Conservation (phyloP, 2,888 invertebrate species). For the Drymonia ruficornis region DNA sequence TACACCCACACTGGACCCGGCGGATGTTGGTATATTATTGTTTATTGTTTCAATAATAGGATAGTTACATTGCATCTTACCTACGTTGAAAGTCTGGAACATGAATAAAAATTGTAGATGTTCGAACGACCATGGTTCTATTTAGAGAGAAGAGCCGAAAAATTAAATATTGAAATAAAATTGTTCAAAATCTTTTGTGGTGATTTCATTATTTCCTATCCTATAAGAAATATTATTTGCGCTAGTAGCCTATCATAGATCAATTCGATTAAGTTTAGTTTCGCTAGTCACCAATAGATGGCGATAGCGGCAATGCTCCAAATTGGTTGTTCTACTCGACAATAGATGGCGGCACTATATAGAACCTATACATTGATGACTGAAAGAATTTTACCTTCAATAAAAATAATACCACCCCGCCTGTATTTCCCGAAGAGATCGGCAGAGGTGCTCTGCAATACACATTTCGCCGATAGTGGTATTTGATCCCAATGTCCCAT, state of each 20-base stretch:
- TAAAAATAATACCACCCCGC: too few species aligned
- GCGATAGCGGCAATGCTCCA: constrained; percentile 2
- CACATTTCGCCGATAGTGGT: too few species aligned
- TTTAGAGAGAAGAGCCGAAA: neutral
- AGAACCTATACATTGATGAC: neutral
- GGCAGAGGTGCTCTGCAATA: too few species aligned
- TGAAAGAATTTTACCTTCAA: too few species aligned
- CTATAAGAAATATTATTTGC: neutral
- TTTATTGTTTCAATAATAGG: constrained; percentile 38
- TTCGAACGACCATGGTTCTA: neutral
- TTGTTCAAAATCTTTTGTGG: too few species aligned
- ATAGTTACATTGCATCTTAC: too few species aligned
- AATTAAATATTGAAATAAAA: neutral
- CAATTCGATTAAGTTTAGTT: neutral
- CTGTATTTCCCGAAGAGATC: neutral
- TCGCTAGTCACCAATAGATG: constrained; percentile 33
- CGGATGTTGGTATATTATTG: constrained; percentile 52
- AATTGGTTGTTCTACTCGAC: constrained; percentile 20
- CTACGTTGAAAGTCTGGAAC: neutral
- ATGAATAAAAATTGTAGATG: too few species aligned
- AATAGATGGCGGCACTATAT: constrained; percentile 37
- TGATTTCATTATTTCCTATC: too few species aligned
- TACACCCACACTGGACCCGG: constrained; percentile 37
- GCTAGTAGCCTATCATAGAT: too few species aligned
- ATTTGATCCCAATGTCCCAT: too few species aligned